Percentiles rank a stretch among this genome's conserved stretches.
phyloP scores from a whole-genome alignment of 2,797 vertebrate genomes.

The Falco rusticolus region DNA sequence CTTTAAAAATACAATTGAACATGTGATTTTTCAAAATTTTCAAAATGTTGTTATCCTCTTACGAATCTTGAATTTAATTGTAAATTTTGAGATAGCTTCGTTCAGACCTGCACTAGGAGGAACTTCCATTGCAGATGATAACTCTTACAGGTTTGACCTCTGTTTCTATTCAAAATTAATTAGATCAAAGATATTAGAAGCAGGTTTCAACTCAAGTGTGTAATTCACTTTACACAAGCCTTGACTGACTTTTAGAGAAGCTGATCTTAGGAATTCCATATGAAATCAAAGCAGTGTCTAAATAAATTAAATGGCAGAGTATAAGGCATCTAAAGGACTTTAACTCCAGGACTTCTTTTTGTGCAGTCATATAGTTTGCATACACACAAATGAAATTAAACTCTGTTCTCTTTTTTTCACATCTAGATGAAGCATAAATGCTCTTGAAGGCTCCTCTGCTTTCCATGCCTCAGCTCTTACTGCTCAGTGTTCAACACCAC shows the following conservation, averaged over 20 bases:
- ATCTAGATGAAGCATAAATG: not conserved
- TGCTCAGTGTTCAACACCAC: not conserved
- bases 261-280: not conserved
- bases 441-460: not conserved
- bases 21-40: not conserved
- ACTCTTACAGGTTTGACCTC: not conserved
- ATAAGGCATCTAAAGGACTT: not conserved
- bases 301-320: slow-evolving; percentile 6
- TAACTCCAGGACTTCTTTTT: not conserved
- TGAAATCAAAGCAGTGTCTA: not conserved
- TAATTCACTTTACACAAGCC: not conserved
- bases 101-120: not conserved
- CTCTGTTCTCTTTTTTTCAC: not conserved
- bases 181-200: not conserved
- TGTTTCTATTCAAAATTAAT: slow-evolving; percentile 6
- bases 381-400: not conserved
- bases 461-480: not conserved
- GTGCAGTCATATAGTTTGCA: not conserved
- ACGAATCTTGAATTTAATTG: not conserved
- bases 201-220: not conserved
- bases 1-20: not conserved
- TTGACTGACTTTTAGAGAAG: not conserved
- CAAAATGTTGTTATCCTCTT: not conserved
- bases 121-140: not conserved
- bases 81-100: slow-evolving; percentile 8